A percentile compares a stretch with the other conserved stretches of the same genome.
These are phyloP conservation scores for Phania funesta DNA, from an alignment of 2,888 invertebrate species.

Conservation along the genomic window DNA sequence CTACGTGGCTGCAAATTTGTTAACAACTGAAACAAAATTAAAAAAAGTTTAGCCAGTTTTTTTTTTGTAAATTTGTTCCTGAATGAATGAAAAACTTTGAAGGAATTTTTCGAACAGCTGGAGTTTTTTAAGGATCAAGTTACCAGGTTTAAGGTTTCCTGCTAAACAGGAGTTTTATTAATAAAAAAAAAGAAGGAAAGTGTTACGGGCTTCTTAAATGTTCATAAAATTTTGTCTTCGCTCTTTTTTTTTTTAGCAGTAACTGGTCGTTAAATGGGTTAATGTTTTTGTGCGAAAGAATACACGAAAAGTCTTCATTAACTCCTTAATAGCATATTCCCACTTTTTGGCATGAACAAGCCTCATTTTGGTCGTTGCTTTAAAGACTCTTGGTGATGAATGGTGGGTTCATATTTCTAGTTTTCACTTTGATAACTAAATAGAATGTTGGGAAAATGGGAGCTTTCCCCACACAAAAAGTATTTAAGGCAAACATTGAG, in stretches of 20 bases:
- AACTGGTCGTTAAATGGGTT: too few relatives aligned
- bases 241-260: not conserved
- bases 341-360: too few relatives aligned
- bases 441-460: too few relatives aligned
- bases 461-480: too few relatives aligned
- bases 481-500: too few relatives aligned
- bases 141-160: not conserved
- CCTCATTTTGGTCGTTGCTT: too few relatives aligned
- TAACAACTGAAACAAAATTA: not conserved
- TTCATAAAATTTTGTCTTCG: not conserved
- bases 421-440: too few relatives aligned
- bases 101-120: slow-evolving; percentile 6
- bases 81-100: slow-evolving; percentile 16
- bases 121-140: not conserved
- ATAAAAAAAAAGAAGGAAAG: not conserved
- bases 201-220: not conserved
- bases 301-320: too few relatives aligned
- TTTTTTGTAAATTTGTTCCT: not conserved
- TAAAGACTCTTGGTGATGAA: too few relatives aligned
- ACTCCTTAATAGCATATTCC: too few relatives aligned
- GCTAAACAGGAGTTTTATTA: not conserved
- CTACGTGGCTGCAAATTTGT: not conserved
- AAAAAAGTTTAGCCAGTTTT: not conserved
- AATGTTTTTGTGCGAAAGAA: too few relatives aligned
- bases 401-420: too few relatives aligned